Evolutionary conservation across 2,888 invertebrate genomes (phyloP), one percentile per base, ranked within the genome.

Genomic region (Quadroppia sp.): DNA sequence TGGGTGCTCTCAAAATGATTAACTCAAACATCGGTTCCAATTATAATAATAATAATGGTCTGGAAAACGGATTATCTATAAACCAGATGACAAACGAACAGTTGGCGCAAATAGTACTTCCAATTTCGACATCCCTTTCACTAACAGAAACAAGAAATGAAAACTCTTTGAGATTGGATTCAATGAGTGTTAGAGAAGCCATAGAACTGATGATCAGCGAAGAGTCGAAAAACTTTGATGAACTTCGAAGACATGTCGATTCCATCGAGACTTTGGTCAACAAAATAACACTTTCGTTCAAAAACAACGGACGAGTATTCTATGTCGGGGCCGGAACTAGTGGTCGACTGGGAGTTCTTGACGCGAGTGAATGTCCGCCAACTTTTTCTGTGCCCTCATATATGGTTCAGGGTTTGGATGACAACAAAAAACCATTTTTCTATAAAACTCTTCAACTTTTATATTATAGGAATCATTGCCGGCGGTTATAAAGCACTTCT

Each of bases 401-500:
- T 56, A 1, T 67, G 48, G 69, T 73, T 25, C 73, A 73, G 40
- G 73, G 73, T 73, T 36, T 48, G 23, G 20, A 20, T 36, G n/a
- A 15, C 2, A 2, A n/a, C n/a, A 61, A 36, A 28, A 3, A 6
- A 4, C 15, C 15, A 3, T 56, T 17, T 23, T 25, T 56, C 56
- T 23, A 23, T 56, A 25, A 23, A 56, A 15, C 17, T 4, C 15
- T 56, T 56, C 25, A 25, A 56, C 17, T 56, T n/a, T 13, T 59
- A 32, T 30, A 3, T 59, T 25, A 32, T 20, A 73, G 75, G 70
- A 20, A 76, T 74, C 48, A 77, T 74, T 36, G 77, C 77, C n/a
- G 75, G 73, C 59, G 77, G 75, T 50, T 67, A 32, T 15, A 71
- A 56, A 50, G 76, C 76, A 53, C 70, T 77, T 15, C 69, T 74